These are phyloP conservation scores for Xenops minutus DNA, from an alignment of 2,797 vertebrate species.

Conservation along the genomic window DNA sequence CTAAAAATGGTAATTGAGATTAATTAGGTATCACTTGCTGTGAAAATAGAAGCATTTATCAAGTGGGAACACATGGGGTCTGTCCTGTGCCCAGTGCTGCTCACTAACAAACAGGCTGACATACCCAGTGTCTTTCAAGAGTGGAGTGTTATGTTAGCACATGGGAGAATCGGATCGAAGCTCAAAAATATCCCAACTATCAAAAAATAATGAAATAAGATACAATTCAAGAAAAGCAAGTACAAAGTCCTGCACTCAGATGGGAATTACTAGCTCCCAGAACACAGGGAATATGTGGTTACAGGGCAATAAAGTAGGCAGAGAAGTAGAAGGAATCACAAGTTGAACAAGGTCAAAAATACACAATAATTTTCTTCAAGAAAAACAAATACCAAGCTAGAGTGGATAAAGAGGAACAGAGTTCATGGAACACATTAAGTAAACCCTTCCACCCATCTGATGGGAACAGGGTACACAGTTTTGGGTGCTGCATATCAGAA, in stretches of 20 bases:
- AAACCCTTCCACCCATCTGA: neutral
- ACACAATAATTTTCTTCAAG: neutral
- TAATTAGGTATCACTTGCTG: neutral
- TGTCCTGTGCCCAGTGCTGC: neutral
- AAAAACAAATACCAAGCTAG: neutral
- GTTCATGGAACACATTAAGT: neutral
- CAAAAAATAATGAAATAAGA: neutral
- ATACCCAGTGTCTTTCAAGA: neutral
- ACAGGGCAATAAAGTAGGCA: neutral
- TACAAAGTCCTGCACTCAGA: neutral
- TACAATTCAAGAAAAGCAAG: neutral
- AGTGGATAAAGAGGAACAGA: neutral
- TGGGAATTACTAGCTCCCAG: neutral
- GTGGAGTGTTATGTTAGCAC: fast-evolving
- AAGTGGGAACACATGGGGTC: neutral
- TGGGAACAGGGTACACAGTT: neutral
- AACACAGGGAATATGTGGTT: neutral
- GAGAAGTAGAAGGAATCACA: neutral
- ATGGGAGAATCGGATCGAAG: neutral
- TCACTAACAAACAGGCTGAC: neutral
- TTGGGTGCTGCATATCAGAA: neutral
- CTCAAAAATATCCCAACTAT: neutral
- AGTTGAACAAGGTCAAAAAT: neutral
- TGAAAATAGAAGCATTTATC: neutral
- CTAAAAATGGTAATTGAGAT: neutral